Conservation (phyloP, 2,113 vertebrate species). For the Microcebus ravelobensis region DNA sequence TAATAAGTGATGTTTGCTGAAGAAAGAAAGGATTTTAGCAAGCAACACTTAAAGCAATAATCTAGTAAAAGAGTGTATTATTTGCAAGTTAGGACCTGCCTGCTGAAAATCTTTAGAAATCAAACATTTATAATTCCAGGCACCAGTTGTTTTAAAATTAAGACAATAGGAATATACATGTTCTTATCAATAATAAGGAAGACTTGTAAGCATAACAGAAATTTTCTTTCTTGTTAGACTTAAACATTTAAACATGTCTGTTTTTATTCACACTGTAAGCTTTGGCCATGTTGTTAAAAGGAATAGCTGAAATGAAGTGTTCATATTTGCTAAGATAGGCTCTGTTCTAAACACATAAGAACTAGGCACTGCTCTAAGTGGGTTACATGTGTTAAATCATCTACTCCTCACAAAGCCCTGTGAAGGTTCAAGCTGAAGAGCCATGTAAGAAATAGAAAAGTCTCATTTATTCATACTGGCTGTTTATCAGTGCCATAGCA, state of each 20-base stretch:
- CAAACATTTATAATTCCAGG: not conserved
- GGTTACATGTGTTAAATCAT: not conserved
- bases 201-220: not conserved
- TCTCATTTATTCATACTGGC: not conserved
- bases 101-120: not conserved
- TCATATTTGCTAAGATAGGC: not conserved
- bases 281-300: not conserved
- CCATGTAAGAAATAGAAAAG: not conserved
- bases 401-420: not conserved
- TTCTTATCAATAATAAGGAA: not conserved
- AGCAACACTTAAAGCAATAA: not conserved
- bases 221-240: not conserved
- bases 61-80: not conserved
- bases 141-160: constrained; percentile 3
- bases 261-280: constrained; percentile 26
- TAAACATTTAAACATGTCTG: not conserved
- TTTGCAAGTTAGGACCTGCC: not conserved
- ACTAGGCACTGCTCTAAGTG: not conserved
- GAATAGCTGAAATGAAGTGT: not conserved
- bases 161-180: not conserved
- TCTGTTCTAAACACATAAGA: not conserved
- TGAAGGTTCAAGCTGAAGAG: not conserved
- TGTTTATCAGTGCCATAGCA: not conserved
- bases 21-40: not conserved
- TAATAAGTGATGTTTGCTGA: not conserved